Conservation (phyloP, 1,140 invertebrate species). For the Rhynchophorus ferrugineus region DNA sequence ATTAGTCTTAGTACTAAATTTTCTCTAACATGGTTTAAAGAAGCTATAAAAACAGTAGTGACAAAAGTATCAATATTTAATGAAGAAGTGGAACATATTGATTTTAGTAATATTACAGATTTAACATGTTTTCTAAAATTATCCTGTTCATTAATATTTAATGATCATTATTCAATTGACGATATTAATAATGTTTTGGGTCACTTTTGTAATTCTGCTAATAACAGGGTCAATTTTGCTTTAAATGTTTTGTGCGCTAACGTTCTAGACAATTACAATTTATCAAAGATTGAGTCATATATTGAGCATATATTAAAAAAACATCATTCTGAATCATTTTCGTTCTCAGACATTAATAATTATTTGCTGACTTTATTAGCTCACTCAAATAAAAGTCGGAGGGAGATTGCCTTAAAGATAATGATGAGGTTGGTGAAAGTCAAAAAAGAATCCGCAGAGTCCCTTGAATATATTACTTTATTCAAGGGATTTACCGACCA, state of each 20-base stretch:
- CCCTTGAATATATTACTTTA: slow-evolving; percentile 8
- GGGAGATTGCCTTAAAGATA: neutral
- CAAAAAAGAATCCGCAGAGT: neutral
- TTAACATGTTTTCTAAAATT: neutral
- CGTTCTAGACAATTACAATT: too few relatives aligned
- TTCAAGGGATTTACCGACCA: slow-evolving; percentile 23
- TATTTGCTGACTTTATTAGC: neutral
- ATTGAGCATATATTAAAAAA: too few relatives aligned
- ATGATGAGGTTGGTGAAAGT: neutral
- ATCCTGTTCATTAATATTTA: neutral
- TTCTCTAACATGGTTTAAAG: slow-evolving; percentile 25
- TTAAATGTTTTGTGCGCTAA: too few relatives aligned
- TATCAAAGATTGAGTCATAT: too few relatives aligned
- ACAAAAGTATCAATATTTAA: slow-evolving; percentile 17
- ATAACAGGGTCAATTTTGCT: too few relatives aligned
- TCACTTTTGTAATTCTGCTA: too few relatives aligned
- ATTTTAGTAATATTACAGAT: slow-evolving; percentile 12
- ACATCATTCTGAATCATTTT: too few relatives aligned
- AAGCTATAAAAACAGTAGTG: slow-evolving; percentile 28
- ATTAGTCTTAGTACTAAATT: slow-evolving; percentile 22
- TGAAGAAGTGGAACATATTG: slow-evolving; percentile 8
- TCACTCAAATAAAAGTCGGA: neutral
- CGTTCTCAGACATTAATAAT: neutral
- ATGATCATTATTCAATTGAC: too few relatives aligned
- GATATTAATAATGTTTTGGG: neutral